A percentile compares a stretch with the other conserved stretches of the same genome.
phyloP scores from a whole-genome alignment of 2,888 invertebrate genomes.

The Ceratothoa steindachneri region DNA sequence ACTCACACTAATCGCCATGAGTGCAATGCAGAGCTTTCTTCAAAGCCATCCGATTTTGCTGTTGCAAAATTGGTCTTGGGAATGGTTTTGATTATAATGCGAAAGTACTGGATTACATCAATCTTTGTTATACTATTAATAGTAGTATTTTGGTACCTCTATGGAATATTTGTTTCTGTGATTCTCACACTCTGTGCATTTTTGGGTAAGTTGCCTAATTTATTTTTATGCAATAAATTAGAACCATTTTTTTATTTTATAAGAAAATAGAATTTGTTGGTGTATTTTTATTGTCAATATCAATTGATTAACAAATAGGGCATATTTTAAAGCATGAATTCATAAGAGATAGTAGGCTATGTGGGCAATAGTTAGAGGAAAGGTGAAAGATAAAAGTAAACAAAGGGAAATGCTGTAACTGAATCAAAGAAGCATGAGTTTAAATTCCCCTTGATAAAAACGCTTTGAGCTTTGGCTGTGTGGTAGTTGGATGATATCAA shows the following conservation, averaged over 20 bases:
- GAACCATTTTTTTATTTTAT: conserved; percentile 1
- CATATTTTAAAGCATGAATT: too few species aligned
- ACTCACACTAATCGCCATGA: conserved; percentile 4
- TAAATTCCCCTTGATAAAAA: too few species aligned
- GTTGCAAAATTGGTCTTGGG: conserved; percentile 36
- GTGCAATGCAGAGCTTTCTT: conserved; percentile 31
- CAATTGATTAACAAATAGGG: neutral
- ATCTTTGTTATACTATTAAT: conserved; percentile 69
- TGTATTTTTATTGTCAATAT: neutral
- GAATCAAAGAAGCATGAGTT: too few species aligned
- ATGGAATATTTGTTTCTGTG: conserved; percentile 71
- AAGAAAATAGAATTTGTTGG: too few species aligned
- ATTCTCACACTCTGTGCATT: conserved; percentile 64
- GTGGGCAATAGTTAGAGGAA: too few species aligned
- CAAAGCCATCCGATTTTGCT: conserved; percentile 35
- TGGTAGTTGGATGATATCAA: too few species aligned
- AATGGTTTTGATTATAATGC: conserved; percentile 33
- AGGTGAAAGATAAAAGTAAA: too few species aligned
- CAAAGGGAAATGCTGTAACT: too few species aligned
- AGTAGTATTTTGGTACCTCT: conserved; percentile 75
- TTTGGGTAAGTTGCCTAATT: conserved; percentile 26
- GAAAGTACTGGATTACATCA: conserved; percentile 69
- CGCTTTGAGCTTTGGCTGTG: too few species aligned
- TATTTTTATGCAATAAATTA: neutral
- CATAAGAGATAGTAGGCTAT: too few species aligned